Evolutionary conservation across 2,113 vertebrate genomes (phyloP).

Genomic region (Paradoxurus hermaphroditus): DNA sequence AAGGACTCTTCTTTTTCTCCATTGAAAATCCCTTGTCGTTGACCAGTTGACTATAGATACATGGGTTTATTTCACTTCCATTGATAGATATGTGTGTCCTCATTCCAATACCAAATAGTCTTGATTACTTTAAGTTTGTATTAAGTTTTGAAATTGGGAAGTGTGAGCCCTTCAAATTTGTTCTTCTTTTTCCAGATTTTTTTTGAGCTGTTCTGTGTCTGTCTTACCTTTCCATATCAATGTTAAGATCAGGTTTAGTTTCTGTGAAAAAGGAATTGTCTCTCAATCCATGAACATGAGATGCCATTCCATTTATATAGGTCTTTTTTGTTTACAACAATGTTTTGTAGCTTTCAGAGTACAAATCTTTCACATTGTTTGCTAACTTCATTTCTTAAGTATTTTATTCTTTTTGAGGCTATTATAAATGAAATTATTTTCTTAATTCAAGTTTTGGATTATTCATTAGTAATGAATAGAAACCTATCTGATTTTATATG

Average conservation of each 20-base stretch:
- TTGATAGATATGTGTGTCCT: not conserved
- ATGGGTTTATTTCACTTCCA: not conserved
- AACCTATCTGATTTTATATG: not conserved
- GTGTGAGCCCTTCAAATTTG: not conserved
- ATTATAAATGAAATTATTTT: not conserved
- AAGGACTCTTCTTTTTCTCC: not conserved
- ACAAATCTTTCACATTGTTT: not conserved
- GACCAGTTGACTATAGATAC: not conserved
- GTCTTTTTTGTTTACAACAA: not conserved
- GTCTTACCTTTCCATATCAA: not conserved
- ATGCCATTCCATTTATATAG: not conserved
- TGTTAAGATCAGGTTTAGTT: not conserved
- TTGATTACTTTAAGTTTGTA: not conserved
- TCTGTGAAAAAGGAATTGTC: not conserved
- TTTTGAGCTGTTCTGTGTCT: not conserved
- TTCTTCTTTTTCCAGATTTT: not conserved
- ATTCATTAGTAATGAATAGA: not conserved
- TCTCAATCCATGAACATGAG: not conserved
- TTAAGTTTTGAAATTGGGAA: not conserved
- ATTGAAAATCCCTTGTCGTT: not conserved
- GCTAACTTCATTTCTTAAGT: not conserved
- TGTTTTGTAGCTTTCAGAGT: not conserved
- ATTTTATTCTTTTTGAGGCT: not conserved
- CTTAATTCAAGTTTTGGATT: not conserved
- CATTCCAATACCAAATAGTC: not conserved